Percentiles rank a stretch among this genome's conserved stretches.
phyloP scores from a whole-genome alignment of 1,140 invertebrate species.

The Muscidifurax raptorellus region DNA sequence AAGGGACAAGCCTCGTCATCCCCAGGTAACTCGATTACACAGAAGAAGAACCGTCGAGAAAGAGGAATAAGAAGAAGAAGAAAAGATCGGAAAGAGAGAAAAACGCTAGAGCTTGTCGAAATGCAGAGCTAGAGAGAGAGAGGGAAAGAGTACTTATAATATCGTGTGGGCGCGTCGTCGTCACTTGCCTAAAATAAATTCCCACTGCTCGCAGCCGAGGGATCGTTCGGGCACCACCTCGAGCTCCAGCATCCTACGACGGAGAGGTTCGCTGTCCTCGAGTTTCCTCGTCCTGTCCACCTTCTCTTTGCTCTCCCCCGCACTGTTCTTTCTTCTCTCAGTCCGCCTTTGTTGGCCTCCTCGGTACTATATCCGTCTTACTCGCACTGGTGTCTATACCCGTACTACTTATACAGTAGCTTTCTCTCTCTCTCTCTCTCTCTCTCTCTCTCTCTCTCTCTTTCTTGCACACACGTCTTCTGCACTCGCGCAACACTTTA shows the following conservation, averaged over 20 bases:
- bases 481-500: conserved; percentile 2
- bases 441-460: neutral
- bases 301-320: neutral
- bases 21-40: neutral
- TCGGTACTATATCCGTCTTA: neutral
- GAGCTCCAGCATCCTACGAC: conserved; percentile 89
- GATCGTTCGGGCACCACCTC: conserved; percentile 97
- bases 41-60: neutral
- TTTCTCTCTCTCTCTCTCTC: neutral
- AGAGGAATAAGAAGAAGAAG: neutral
- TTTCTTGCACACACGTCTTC: neutral
- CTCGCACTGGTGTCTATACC: neutral
- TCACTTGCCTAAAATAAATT: conserved; percentile 94
- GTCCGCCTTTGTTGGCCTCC: neutral
- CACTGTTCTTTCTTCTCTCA: neutral
- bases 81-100: conserved; percentile 38
- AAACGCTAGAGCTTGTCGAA: neutral
- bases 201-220: conserved; percentile 96
- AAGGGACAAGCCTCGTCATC: neutral
- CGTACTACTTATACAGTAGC: neutral
- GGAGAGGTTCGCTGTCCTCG: conserved; percentile 29
- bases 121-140: neutral
- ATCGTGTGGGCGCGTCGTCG: conserved; percentile 49
- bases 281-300: neutral
- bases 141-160: neutral